phyloP scores from a whole-genome alignment of 2,113 vertebrate species.

The Lates calcarifer region DNA sequence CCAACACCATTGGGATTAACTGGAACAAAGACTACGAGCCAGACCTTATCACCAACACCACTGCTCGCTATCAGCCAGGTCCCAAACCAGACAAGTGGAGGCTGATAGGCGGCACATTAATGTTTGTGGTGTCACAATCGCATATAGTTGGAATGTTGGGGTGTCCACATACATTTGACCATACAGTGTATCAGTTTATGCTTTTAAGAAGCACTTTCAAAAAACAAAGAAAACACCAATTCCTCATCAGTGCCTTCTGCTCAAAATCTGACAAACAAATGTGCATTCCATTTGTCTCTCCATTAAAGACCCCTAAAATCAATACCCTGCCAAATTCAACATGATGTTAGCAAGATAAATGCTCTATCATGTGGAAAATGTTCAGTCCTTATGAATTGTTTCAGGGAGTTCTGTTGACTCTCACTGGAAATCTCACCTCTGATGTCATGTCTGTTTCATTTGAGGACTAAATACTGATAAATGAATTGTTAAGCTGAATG shows the following conservation, averaged over 20 bases:
- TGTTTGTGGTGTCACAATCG: neutral
- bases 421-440: neutral
- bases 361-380: too few relatives aligned
- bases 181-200: neutral
- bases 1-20: neutral
- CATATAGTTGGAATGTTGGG: neutral
- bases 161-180: conserved; percentile 8
- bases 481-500: neutral
- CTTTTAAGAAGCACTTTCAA: conserved; percentile 1
- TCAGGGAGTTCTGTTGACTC: too few relatives aligned
- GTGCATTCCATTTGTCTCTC: neutral
- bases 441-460: neutral
- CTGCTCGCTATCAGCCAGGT: neutral
- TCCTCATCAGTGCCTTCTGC: too few relatives aligned
- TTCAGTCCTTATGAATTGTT: too few relatives aligned
- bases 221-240: neutral
- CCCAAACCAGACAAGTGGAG: neutral
- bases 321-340: neutral
- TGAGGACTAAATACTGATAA: neutral
- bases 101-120: neutral
- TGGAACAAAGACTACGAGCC: neutral
- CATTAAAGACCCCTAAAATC: neutral
- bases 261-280: neutral
- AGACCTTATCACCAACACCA: neutral
- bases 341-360: neutral